Evolutionary conservation across 2,797 vertebrate genomes (phyloP), one percentile per base, ranked within the genome.

Genomic region (Mus minutoides): DNA sequence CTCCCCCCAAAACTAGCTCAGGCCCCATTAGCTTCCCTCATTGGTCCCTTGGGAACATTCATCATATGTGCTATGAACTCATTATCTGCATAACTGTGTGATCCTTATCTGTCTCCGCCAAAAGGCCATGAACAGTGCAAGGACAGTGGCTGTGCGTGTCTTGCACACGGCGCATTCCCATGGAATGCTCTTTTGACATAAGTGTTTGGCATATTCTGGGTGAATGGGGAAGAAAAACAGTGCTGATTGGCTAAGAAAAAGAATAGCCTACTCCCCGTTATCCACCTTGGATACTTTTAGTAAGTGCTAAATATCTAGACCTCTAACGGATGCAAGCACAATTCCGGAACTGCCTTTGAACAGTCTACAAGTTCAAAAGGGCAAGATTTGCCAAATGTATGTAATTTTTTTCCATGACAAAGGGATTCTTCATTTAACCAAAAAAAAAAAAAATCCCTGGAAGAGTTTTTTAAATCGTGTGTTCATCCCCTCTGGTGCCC

Each of bases 391-490:
- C 85, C 92, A 93, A 97, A 96, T 77, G 73, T 43, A 67, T 67
- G 34, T 9, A 6, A 91, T 88, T 88, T 90, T 88, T 94, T 86
- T 86, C 56, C 92, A 94, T 97, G 58, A 97, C 92, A 97, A 97
- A 96, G 90, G 75, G 76, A 96, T 95, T 98, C 95, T 97, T 98
- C 85, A 84, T 82, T 95, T 97, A 86, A 92, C 71, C n/a, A n/a
- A 46, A 67, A 83, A 94, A n/a, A 94, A 67, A 67, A 34, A 67
- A 85, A 94, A 73, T 54, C 40, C 83, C 90, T 80, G 92, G 71
- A 94, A 98, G 92, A 86, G 43, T 1, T 96, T 94, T 97, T 97
- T 94, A 97, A 96, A 97, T 96, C 96, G 78, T 96, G 62, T 0
- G 2, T 94, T 97, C 0, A 0, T 96, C 96, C 94, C 92, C 96